Evolutionary conservation across 2,113 vertebrate species (phyloP).

Genomic region (Chionodraco myersi): DNA sequence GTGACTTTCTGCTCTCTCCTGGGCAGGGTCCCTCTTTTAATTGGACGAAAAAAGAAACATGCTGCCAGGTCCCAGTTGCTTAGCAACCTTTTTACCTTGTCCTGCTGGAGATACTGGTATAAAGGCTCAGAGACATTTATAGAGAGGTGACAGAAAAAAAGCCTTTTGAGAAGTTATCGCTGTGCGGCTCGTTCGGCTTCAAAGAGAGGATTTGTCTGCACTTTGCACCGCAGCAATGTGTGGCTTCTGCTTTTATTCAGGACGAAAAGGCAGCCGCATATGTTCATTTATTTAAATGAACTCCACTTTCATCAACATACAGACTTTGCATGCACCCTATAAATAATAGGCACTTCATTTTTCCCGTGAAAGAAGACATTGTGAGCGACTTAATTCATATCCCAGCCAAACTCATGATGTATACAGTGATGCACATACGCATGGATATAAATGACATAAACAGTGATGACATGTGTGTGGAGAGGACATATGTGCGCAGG

Average conservation of each 20-base stretch:
- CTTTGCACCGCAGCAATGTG: background rate
- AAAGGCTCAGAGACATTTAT: conserved; percentile 54
- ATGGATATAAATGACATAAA: conserved; percentile 49
- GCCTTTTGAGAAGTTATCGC: background rate
- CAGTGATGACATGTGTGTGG: conserved; percentile 41
- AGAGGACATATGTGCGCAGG: conserved; percentile 45
- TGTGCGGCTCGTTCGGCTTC: conserved; percentile 16
- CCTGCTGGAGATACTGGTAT: conserved; percentile 30
- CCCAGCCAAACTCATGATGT: conserved; percentile 3
- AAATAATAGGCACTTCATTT: background rate
- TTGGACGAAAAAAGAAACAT: conserved; percentile 55
- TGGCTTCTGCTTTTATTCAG: background rate
- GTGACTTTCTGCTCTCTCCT: conserved; percentile 40
- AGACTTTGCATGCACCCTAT: background rate
- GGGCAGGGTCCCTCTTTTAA: conserved; percentile 60
- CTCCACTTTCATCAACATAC: background rate
- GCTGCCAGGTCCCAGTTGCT: conserved; percentile 76
- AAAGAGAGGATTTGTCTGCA: background rate
- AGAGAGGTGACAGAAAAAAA: conserved; percentile 54
- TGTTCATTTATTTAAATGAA: background rate
- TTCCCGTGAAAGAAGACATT: background rate
- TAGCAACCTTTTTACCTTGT: conserved; percentile 74
- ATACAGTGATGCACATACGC: background rate
- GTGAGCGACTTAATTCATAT: background rate
- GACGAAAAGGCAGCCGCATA: background rate